phyloP scores from a whole-genome alignment of 2,113 vertebrate species.

The Percopsis transmontana region DNA sequence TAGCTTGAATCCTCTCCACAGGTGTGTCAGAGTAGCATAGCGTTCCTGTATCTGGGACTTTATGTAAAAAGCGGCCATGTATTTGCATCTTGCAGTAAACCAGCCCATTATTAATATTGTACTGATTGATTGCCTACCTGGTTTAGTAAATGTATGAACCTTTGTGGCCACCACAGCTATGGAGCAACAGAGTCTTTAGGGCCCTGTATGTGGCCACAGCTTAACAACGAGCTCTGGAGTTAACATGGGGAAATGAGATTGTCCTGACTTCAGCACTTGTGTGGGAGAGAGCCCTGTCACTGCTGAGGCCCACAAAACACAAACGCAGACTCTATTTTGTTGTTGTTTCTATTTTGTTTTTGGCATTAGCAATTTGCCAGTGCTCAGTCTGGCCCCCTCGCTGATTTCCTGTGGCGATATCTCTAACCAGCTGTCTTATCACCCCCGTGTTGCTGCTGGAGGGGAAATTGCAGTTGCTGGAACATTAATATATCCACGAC shows the following conservation, averaged over 20 bases:
- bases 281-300: conserved; percentile 23
- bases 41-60: background rate
- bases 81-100: background rate
- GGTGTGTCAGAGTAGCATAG: too few relatives aligned
- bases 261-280: conserved; percentile 57
- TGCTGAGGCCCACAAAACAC: conserved; percentile 46
- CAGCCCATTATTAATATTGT: background rate
- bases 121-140: background rate
- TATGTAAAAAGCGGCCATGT: background rate
- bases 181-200: conserved; percentile 14
- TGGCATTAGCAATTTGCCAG: conserved; percentile 58
- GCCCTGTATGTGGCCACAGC: conserved; percentile 18
- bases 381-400: conserved; percentile 31
- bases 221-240: conserved; percentile 36
- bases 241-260: conserved; percentile 54
- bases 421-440: conserved; percentile 37
- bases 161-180: background rate
- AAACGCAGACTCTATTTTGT: conserved; percentile 46
- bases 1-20: too few relatives aligned
- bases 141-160: too few relatives aligned
- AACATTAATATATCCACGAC: conserved; percentile 25
- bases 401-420: conserved; percentile 55
- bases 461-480: conserved; percentile 34
- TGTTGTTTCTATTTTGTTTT: conserved; percentile 58
- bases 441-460: conserved; percentile 11